phyloP scores from a whole-genome alignment of 2,113 vertebrate genomes.

The Himantopus leucocephalus region DNA sequence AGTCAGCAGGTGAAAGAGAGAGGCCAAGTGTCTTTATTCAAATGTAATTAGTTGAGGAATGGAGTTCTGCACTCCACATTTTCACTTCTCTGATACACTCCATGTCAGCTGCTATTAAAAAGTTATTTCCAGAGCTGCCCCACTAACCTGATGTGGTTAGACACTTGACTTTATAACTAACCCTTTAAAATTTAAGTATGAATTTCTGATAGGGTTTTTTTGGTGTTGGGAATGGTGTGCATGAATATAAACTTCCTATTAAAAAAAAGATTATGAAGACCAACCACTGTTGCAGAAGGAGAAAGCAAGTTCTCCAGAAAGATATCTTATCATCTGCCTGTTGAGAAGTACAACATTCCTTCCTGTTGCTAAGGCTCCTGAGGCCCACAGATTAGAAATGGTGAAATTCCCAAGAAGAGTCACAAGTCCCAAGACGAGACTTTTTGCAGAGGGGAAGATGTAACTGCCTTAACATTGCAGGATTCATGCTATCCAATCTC shows the following conservation, averaged over 20 bases:
- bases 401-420: neutral
- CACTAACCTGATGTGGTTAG: neutral
- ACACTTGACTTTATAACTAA: neutral
- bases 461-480: neutral
- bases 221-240: neutral
- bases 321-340: neutral
- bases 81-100: neutral
- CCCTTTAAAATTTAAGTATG: neutral
- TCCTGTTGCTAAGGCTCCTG: neutral
- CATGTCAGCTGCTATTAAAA: neutral
- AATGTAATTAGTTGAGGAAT: neutral
- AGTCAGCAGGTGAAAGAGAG: neutral
- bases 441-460: neutral
- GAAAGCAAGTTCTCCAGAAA: neutral
- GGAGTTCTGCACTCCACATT: neutral
- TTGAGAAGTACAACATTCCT: neutral
- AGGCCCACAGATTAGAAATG: neutral
- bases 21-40: neutral
- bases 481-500: accelerated
- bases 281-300: neutral
- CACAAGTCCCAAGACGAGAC: neutral
- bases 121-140: neutral
- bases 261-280: neutral
- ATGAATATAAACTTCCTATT: neutral
- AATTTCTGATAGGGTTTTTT: neutral